Conservation (phyloP, 2,113 vertebrate genomes). For the Paracanthobrama guichenoti region DNA sequence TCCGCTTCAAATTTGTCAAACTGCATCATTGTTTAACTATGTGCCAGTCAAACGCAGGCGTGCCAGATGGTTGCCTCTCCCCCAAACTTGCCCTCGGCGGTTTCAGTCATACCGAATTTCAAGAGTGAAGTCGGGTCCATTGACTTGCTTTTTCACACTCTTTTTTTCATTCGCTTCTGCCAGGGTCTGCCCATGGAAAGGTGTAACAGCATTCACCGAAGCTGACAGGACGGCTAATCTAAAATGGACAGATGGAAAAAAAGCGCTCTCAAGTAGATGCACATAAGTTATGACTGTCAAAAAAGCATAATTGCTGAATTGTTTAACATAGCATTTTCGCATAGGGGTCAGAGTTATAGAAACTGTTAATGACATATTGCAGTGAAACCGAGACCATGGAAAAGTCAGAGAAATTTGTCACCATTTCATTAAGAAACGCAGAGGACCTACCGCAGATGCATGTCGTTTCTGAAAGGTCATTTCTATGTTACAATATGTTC, state of each 20-base stretch:
- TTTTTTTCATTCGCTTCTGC: slow-evolving; percentile 22
- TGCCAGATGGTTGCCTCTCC: slow-evolving; percentile 86
- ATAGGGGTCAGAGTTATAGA: slow-evolving; percentile 81
- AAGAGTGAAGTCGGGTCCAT: slow-evolving; percentile 66
- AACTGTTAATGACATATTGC: slow-evolving; percentile 83
- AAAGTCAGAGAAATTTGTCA: slow-evolving; percentile 80
- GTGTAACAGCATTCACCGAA: slow-evolving; percentile 70
- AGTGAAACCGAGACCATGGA: slow-evolving; percentile 74
- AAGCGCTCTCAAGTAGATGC: slow-evolving; percentile 77
- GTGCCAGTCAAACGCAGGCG: slow-evolving; percentile 82
- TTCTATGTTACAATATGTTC: not conserved
- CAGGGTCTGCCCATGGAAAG: slow-evolving; percentile 68
- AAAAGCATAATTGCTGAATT: slow-evolving; percentile 69
- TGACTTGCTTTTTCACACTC: slow-evolving; percentile 49
- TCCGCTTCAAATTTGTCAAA: slow-evolving; percentile 93
- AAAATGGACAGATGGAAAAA: slow-evolving; percentile 78
- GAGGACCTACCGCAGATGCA: slow-evolving; percentile 70
- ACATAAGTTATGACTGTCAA: slow-evolving; percentile 78
- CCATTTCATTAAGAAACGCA: slow-evolving; percentile 78
- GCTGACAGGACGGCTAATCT: slow-evolving; percentile 60
- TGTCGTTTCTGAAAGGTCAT: slow-evolving; percentile 31
- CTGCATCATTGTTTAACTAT: slow-evolving; percentile 91
- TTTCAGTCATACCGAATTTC: slow-evolving; percentile 76
- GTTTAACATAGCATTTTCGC: slow-evolving; percentile 71
- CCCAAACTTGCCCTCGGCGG: slow-evolving; percentile 82